These are phyloP conservation scores for Menidia menidia DNA, from an alignment of 2,797 vertebrate species.

Conservation along the genomic window DNA sequence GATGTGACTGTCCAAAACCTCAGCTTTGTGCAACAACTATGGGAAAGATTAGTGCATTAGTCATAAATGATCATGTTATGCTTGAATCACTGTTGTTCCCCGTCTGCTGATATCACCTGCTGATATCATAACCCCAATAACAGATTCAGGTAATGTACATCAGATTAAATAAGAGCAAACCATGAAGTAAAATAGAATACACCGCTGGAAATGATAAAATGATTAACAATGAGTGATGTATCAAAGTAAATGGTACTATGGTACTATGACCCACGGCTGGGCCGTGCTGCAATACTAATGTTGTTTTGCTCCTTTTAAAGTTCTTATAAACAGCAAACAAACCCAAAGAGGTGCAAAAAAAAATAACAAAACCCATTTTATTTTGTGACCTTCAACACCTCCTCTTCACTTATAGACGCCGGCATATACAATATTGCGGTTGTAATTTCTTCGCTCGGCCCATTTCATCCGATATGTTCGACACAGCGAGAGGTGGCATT, in stretches of 20 bases:
- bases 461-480: constrained; percentile 54
- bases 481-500: constrained; percentile 53
- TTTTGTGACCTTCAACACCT: constrained; percentile 59
- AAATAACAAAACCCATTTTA: constrained; percentile 58
- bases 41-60: constrained; percentile 62
- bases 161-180: constrained; percentile 46
- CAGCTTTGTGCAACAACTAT: constrained; percentile 62
- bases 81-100: constrained; percentile 49
- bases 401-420: not conserved
- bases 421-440: constrained; percentile 41
- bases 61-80: constrained; percentile 62
- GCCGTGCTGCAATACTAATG: constrained; percentile 58
- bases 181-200: constrained; percentile 25
- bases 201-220: constrained; percentile 4
- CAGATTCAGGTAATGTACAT: constrained; percentile 41
- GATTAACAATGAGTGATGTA: constrained; percentile 36
- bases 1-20: constrained; percentile 45
- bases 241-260: too few relatives aligned
- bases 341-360: constrained; percentile 34
- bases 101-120: constrained; percentile 37
- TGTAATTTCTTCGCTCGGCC: constrained; percentile 61
- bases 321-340: constrained; percentile 46
- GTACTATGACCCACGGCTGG: constrained; percentile 29
- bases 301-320: constrained; percentile 51
- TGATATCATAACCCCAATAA: constrained; percentile 64